phyloP scores from a whole-genome alignment of 2,797 vertebrate genomes.

The Lophius americanus region DNA sequence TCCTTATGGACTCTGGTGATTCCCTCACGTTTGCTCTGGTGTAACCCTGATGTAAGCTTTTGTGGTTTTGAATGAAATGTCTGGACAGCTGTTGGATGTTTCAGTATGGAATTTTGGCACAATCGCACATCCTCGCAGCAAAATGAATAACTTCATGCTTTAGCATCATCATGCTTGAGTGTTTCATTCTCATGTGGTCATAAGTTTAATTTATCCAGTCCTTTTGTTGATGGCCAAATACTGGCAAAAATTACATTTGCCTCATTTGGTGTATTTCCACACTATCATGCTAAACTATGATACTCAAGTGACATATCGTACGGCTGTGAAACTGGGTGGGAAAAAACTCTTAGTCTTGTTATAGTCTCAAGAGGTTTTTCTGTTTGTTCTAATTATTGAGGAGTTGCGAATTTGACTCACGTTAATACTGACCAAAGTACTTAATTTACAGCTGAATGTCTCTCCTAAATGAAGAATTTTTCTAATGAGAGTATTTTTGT shows the following conservation, averaged over 20 bases:
- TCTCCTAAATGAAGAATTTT: no score
- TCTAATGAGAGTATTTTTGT: neutral
- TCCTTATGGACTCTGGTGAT: neutral
- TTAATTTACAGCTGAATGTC: no score
- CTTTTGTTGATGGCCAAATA: neutral
- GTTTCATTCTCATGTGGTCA: no score
- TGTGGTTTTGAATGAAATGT: no score
- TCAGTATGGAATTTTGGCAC: neutral
- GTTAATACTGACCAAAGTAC: neutral
- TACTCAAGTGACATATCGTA: neutral
- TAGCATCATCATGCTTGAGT: no score
- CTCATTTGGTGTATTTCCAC: neutral
- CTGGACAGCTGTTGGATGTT: neutral
- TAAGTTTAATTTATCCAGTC: neutral
- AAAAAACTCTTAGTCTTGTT: neutral
- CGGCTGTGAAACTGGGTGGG: neutral
- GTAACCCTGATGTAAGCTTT: no score
- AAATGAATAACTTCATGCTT: no score
- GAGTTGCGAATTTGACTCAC: neutral
- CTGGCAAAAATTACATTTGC: no score
- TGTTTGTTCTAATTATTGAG: neutral
- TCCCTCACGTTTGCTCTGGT: no score
- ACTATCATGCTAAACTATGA: neutral
- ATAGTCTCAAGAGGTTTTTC: neutral
- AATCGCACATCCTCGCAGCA: no score